These are phyloP conservation scores for Mesopsocus fuscifrons DNA, from an alignment of 2,888 invertebrate genomes.

Conservation along the genomic window DNA sequence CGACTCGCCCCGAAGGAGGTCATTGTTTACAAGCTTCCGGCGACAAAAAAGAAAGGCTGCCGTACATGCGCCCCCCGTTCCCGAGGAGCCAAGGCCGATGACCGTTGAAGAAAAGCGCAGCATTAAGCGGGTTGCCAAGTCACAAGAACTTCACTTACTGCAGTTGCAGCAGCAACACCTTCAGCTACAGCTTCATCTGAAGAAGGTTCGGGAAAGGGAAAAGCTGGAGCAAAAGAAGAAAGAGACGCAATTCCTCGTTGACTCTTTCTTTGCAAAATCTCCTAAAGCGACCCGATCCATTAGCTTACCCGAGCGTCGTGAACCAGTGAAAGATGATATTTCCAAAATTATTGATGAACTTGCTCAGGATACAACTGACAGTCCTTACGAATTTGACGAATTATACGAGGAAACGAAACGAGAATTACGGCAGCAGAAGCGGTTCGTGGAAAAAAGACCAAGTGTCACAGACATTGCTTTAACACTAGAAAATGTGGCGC, in stretches of 20 bases:
- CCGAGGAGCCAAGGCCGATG: neutral
- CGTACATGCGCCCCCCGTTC: slow-evolving; percentile 23
- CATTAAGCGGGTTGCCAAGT: slow-evolving; percentile 1
- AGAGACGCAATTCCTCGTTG: neutral
- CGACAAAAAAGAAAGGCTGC: slow-evolving; percentile 23
- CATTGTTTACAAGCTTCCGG: neutral
- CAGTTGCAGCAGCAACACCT: slow-evolving; percentile 8
- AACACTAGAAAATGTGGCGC: neutral
- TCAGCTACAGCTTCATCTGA: slow-evolving; percentile 1
- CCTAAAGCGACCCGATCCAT: slow-evolving; percentile 4
- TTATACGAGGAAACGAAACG: neutral
- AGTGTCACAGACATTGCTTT: neutral
- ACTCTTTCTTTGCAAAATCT: neutral
- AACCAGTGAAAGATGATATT: neutral
- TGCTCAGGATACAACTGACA: neutral
- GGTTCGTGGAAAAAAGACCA: slow-evolving; percentile 3
- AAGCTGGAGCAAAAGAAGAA: neutral
- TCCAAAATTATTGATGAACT: slow-evolving; percentile 3
- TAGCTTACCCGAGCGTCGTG: slow-evolving; percentile 1
- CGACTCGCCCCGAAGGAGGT: slow-evolving; percentile 5
- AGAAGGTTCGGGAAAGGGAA: neutral
- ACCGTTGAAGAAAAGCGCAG: neutral
- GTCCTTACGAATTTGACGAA: slow-evolving; percentile 1
- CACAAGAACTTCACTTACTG: slow-evolving; percentile 4
- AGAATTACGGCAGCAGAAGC: neutral